Base-by-base conservation (phyloP, 2,888 invertebrate species). In the Caenorhabditis panamensis region DNA sequence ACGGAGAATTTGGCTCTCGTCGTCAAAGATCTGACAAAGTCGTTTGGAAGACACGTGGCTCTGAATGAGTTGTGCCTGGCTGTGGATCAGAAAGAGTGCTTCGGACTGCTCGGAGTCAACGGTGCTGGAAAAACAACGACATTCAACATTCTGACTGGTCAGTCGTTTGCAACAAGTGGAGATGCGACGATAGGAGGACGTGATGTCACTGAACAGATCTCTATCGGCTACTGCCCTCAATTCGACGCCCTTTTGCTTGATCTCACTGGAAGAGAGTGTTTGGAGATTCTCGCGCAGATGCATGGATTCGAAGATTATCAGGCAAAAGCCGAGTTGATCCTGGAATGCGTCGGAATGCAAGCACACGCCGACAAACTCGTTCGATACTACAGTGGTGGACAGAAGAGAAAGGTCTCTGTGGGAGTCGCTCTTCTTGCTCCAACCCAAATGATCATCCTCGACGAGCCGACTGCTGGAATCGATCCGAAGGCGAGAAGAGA, bases 401-500 rank as follows among this genome's bases (percentile, higher is more conserved):
- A 95, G 92, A 94, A 93, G 90, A 91, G 95, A 71, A 95, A 95
- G 91, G 93, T 95, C 51, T 94, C 95, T 83, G 93, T 95, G 11
- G 95, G 95, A 51, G 92, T 95, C 84, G 95, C 95, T 0, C 93
- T 95, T 76, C 93, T 94, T 91, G 94, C 94, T 26, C 92, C 94
- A 79, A 93, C 94, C 20, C 92, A 93, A 28, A 92, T 95, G 1
- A 93, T 95, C 76, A 93, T 95, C 79, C 92, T 95, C 91, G 87
- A 87, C 68, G 88, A 89, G 53, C 89, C 89, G 22, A 85, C 85
- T 5, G 86, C 89, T 16, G 89, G 94, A 24, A 93, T 92, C 91
- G 92, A 93, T 88, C 94, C 94, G 0, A 92, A 92, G 59, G 84
- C 75, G 0, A 28, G 67, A 20, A 22, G 75, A 28, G 61, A 54